These are phyloP conservation scores for Tapirus indicus DNA, from an alignment of 2,797 vertebrate genomes.

Conservation along the genomic window DNA sequence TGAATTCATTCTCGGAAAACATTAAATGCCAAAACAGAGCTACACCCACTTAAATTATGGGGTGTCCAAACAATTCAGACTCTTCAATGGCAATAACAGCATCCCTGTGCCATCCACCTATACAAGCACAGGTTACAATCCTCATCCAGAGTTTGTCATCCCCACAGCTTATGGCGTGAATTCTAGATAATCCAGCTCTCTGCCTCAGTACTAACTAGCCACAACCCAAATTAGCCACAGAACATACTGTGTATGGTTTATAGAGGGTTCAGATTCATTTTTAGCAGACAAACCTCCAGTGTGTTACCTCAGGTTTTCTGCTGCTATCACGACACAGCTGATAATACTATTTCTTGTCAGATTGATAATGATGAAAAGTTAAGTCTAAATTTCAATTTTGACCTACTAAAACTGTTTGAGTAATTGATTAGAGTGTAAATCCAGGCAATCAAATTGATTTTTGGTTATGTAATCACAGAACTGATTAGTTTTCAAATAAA, in stretches of 20 bases:
- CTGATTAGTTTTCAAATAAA: conserved; percentile 69
- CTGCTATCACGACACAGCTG: conserved; percentile 17
- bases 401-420: conserved; percentile 64
- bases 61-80: conserved; percentile 35
- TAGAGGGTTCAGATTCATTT: background rate
- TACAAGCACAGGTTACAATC: background rate
- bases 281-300: background rate
- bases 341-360: conserved; percentile 48
- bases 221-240: background rate
- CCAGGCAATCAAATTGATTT: conserved; percentile 69
- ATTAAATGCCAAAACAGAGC: conserved; percentile 44
- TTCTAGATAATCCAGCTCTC: background rate
- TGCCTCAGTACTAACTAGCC: background rate
- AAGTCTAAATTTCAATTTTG: conserved; percentile 62
- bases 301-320: conserved; percentile 41
- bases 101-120: background rate
- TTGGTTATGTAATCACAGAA: conserved; percentile 70
- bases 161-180: background rate
- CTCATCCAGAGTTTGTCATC: background rate
- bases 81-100: background rate
- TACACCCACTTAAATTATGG: background rate
- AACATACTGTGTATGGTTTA: background rate
- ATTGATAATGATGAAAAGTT: conserved; percentile 53
- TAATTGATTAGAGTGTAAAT: conserved; percentile 60
- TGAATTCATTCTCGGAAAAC: conserved; percentile 44